Conservation (phyloP, 2,888 invertebrate species). For the Sipha maydis region DNA sequence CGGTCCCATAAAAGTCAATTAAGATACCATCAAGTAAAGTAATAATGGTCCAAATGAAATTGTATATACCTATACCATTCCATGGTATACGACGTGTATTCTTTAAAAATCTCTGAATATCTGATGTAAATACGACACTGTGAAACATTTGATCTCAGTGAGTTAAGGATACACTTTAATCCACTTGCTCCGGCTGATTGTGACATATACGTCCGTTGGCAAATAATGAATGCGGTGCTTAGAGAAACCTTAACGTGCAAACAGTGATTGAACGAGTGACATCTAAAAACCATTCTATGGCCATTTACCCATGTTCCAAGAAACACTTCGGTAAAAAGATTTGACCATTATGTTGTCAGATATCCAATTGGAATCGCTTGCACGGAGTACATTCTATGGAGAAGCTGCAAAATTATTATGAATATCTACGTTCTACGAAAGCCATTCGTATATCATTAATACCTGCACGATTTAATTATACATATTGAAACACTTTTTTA, state of each 20-base stretch:
- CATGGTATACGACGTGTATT: neutral
- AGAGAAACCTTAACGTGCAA: neutral
- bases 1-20: no score
- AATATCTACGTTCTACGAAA: no score
- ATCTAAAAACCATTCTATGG: neutral
- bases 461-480: no score
- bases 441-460: no score
- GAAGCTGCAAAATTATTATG: neutral
- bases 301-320: neutral
- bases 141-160: neutral
- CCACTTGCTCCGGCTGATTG: neutral
- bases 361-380: neutral
- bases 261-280: slow-evolving; percentile 15
- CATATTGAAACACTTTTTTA: no score
- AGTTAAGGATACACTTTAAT: neutral
- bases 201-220: slow-evolving; percentile 2
- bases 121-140: neutral
- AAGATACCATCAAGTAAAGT: no score
- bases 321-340: neutral
- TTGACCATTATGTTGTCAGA: neutral
- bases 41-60: no score
- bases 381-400: neutral
- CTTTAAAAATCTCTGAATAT: neutral
- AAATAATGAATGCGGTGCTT: slow-evolving; percentile 14
- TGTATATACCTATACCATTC: no score